Base-by-base conservation (phyloP, 2,888 invertebrate species). In the Dryadula phaetusa region DNA sequence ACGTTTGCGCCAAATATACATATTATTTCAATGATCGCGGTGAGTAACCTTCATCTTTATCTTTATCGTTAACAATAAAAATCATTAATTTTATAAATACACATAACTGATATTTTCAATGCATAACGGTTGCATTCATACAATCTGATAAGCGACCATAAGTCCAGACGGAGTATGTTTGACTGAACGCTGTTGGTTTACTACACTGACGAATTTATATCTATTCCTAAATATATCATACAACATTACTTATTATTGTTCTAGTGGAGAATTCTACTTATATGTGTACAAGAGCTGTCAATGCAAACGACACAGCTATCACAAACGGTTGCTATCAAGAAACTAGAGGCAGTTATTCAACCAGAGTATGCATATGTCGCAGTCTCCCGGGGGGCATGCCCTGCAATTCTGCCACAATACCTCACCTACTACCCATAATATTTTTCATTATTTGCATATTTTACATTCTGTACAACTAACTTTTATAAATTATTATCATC, bases 221-320 rank as follows among this genome's bases (percentile, higher is more conserved):
- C n/a, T n/a, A n/a, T n/a, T n/a, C n/a, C 32, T 34, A 34, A 7
- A 34, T 8, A 34, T 34, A 34, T 34, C 4, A 7, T 34, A 34
- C 4, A 34, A 34, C 1, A 8, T 46, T 20, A 16, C 7, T 34
- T 5, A 34, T 16, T 20, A 60, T 42, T 70, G n/a, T n/a, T 73
- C 34, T 82, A 96, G 96, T 94, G 70, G 93, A 94, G 80, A 96
- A 96, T 79, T 93, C 95, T 2, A 96, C 95, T 0, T 94, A 95
- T 75, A 94, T 95, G 94, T 95, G 95, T 78, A 94, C 95, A 53
- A 94, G 94, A 79, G 95, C 94, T 0, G 87, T 94, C 42, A 86
- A 93, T 65, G 79, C 82, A 8, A 79, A 80, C 5, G 93, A 92
- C 60, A 81, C 86, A 0, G 84, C 90, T 0, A 90, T 93, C 63